Percentiles rank a stretch among this genome's conserved stretches.
These are phyloP conservation scores for Sphaeramia orbicularis DNA, from an alignment of 2,797 vertebrate genomes.

Conservation along the genomic window DNA sequence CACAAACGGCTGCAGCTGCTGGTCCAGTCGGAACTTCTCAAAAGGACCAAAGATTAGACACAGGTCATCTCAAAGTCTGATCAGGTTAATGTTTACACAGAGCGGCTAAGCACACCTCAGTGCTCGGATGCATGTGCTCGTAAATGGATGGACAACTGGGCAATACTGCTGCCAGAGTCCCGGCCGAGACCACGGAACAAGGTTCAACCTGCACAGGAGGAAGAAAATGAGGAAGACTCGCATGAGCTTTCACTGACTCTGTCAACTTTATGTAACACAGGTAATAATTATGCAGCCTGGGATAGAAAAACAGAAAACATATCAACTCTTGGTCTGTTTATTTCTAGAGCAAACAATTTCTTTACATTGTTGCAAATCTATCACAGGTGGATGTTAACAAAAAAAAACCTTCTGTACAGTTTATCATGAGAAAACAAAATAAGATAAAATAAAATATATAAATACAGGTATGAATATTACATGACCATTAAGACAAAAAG, in stretches of 20 bases:
- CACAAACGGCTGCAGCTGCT: slow-evolving; percentile 17
- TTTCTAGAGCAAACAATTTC: slow-evolving; percentile 93
- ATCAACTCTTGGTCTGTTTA: slow-evolving; percentile 84
- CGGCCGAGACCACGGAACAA: neutral
- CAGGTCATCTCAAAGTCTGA: slow-evolving; percentile 42
- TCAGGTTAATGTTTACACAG: slow-evolving; percentile 70
- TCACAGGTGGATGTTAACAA: slow-evolving; percentile 92
- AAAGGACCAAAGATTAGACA: slow-evolving; percentile 12
- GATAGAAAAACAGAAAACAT: slow-evolving; percentile 19
- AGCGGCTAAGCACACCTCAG: slow-evolving; percentile 47
- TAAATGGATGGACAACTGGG: slow-evolving; percentile 43
- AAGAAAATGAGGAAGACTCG: neutral
- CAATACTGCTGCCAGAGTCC: neutral
- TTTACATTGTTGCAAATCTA: slow-evolving; percentile 91
- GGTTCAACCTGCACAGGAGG: slow-evolving; percentile 12
- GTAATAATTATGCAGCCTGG: neutral
- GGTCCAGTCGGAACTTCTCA: slow-evolving; percentile 15
- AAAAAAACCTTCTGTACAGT: slow-evolving; percentile 91
- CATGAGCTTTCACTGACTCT: neutral
- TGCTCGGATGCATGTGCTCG: slow-evolving; percentile 20
- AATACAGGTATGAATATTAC: slow-evolving; percentile 94
- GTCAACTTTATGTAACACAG: neutral
- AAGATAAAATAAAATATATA: slow-evolving; percentile 87
- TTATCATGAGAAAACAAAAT: slow-evolving; percentile 85
- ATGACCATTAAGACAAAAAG: slow-evolving; percentile 82